Conservation (phyloP, 2,797 vertebrate genomes). For the Paratrypauchen microcephalus region DNA sequence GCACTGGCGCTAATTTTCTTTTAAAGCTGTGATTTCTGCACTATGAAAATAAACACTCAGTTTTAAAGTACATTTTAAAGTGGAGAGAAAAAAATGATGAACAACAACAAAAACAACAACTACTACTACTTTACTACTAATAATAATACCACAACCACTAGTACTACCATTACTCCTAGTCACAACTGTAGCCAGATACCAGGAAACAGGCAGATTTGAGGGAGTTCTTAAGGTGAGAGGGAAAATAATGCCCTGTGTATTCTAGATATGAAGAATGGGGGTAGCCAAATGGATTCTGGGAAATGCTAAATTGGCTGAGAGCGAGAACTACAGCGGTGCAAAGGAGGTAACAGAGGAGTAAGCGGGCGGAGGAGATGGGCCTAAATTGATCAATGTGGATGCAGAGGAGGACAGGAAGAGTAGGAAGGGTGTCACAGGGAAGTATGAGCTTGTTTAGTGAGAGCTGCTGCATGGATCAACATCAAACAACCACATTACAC, state of each 20-base stretch:
- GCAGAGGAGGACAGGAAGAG: constrained; percentile 30
- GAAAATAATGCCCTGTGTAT: constrained; percentile 23
- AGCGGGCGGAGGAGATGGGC: constrained; percentile 23
- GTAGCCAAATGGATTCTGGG: constrained; percentile 16
- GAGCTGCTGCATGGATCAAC: constrained; percentile 31
- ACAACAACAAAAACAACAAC: too few relatives aligned
- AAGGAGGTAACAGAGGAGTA: constrained; percentile 18
- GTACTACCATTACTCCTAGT: not conserved
- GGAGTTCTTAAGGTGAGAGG: constrained; percentile 10
- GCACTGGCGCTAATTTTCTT: constrained; percentile 1
- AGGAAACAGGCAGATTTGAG: constrained; percentile 9
- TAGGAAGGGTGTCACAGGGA: constrained; percentile 8
- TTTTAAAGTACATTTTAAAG: too few relatives aligned
- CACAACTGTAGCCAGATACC: not conserved
- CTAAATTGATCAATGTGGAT: constrained; percentile 42
- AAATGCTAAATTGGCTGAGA: constrained; percentile 32
- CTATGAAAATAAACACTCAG: not conserved
- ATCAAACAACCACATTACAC: constrained; percentile 27
- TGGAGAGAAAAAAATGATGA: too few relatives aligned
- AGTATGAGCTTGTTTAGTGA: constrained; percentile 23
- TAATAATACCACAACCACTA: too few relatives aligned
- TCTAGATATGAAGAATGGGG: constrained; percentile 22
- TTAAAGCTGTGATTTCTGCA: constrained; percentile 43
- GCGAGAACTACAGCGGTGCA: constrained; percentile 19
- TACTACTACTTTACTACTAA: not conserved